These are phyloP conservation scores for Ceratina australensis DNA, from an alignment of 1,140 invertebrate species.

Conservation along the genomic window DNA sequence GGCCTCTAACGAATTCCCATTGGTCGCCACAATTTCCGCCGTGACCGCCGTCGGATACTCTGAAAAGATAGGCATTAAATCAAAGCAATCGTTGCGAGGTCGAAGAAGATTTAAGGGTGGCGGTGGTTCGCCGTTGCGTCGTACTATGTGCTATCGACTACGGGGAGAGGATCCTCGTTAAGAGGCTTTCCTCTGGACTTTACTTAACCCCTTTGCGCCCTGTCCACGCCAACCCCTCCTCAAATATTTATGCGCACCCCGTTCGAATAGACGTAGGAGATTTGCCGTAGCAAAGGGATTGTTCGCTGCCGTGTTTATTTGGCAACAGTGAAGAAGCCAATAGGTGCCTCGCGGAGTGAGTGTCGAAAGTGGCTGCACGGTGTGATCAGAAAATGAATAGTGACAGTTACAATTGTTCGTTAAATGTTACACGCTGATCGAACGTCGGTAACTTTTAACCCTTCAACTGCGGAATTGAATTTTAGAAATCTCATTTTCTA, in stretches of 20 bases:
- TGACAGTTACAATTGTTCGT: neutral
- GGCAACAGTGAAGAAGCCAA: neutral
- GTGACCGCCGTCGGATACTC: constrained; percentile 62
- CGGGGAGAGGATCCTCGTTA: constrained; percentile 35
- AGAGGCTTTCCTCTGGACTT: constrained; percentile 49
- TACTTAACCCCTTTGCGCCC: constrained; percentile 35
- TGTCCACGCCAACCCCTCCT: neutral
- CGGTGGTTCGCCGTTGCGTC: neutral
- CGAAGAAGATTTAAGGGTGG: constrained; percentile 5
- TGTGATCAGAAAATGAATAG: too few species aligned
- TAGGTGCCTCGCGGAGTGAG: too few species aligned
- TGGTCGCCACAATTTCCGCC: constrained; percentile 71
- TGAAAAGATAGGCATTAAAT: constrained; percentile 62
- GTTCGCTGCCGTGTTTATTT: constrained; percentile 12
- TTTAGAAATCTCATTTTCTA: too few species aligned
- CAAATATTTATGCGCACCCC: constrained; percentile 43
- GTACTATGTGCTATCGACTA: neutral
- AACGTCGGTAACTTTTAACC: too few species aligned
- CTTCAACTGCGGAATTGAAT: too few species aligned
- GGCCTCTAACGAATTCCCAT: constrained; percentile 73
- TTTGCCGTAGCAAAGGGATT: constrained; percentile 7
- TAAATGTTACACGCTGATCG: neutral
- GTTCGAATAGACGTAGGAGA: neutral
- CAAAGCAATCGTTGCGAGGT: constrained; percentile 40
- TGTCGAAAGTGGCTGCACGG: neutral